Evolutionary conservation across 2,888 invertebrate species (phyloP).

Genomic region (Volucella inflata): DNA sequence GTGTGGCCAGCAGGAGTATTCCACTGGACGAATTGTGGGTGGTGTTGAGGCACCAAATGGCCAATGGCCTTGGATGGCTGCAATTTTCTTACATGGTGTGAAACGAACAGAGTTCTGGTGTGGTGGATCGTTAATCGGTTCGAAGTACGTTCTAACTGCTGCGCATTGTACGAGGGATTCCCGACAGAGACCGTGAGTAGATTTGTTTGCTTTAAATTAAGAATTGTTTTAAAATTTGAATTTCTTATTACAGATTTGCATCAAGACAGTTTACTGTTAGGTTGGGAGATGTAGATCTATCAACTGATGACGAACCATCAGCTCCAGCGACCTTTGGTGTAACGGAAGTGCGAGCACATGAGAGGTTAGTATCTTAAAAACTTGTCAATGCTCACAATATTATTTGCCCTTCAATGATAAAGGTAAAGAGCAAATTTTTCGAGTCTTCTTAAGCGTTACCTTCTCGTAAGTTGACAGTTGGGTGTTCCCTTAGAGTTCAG

Average conservation of each 20-base stretch:
- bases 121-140: constrained; percentile 94
- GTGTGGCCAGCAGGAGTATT: constrained; percentile 92
- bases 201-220: not conserved
- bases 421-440: too few relatives aligned
- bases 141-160: constrained; percentile 91
- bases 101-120: constrained; percentile 96
- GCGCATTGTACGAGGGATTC: constrained; percentile 97
- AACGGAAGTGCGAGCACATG: constrained; percentile 91
- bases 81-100: constrained; percentile 94
- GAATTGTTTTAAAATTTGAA: not conserved
- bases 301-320: constrained; percentile 93
- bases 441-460: too few relatives aligned
- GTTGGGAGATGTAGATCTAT: constrained; percentile 94
- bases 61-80: constrained; percentile 98
- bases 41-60: constrained; percentile 93
- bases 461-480: too few relatives aligned
- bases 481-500: too few relatives aligned
- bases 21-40: constrained; percentile 94
- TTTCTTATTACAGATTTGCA: constrained; percentile 88
- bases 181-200: constrained; percentile 92
- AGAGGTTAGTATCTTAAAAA: constrained; percentile 81
- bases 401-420: not conserved
- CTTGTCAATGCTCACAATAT: not conserved
- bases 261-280: constrained; percentile 95
- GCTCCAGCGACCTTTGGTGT: constrained; percentile 92